Evolutionary conservation across 2,888 invertebrate genomes (phyloP), one percentile per base, ranked within the genome.

Genomic region (Lasioglossum morio): DNA sequence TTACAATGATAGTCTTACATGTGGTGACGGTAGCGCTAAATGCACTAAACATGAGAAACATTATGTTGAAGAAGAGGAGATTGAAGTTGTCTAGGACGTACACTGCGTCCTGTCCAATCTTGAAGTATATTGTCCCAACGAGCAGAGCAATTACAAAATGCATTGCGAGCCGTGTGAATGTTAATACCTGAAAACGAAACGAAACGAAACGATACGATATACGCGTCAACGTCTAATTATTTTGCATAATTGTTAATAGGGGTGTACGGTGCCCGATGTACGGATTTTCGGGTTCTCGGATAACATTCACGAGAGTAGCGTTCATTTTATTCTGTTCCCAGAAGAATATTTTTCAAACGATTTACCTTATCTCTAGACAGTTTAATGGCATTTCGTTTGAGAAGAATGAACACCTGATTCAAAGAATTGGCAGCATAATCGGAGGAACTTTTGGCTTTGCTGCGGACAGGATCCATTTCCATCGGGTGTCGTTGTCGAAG

Each of bases 21-120:
- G 97, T 98, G 46, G 99, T 97, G 72, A 98, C 97, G 81, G 98
- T 98, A 23, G 98, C 97, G 95, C 98, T 99, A 95, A 99, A 98
- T 0, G 99, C 98, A 10, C 98, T 98, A 95, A 98, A 98, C 98
- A 99, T 98, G 78, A 99, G 96, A 95, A 99, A 99, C 97, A 99
- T 97, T 77, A 98, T 97, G 86, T 98, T 97, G 95, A 98, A 99
- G 96, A 98, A 99, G 48, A 99, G 96, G 94, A 98, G 98, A 93
- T 98, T 98, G 93, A 98, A 98, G 94, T 98, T 99, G 94, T 98
- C 97, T 88, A 97, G 96, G 30, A 97, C 97, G 94, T 98, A 97
- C 79, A 96, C 96, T 0, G 98, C 99, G 92, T 99, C 98, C 87
- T 97, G 96, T n/a, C 99, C 99, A 91, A 98, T 98, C 92, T 97